A percentile compares a stretch with the other conserved stretches of the same genome.
These are phyloP conservation scores for Donacobius atricapilla DNA, from an alignment of 2,113 vertebrate genomes.

Conservation along the genomic window DNA sequence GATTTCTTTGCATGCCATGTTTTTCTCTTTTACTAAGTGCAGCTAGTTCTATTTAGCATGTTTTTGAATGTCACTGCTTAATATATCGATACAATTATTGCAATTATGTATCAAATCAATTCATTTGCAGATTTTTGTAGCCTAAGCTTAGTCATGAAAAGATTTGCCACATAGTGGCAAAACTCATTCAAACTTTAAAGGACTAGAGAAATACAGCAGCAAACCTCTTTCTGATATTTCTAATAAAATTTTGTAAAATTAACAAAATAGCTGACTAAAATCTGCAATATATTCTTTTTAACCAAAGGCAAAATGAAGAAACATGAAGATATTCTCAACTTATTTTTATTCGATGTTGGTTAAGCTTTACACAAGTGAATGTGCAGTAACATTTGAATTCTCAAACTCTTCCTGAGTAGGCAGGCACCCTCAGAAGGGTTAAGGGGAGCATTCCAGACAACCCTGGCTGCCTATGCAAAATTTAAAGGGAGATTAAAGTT, in stretches of 20 bases:
- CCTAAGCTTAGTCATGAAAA: background rate
- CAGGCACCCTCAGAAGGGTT: background rate
- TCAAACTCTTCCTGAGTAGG: background rate
- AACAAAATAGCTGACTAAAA: background rate
- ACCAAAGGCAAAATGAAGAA: background rate
- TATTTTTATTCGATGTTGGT: background rate
- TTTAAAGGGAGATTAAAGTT: background rate
- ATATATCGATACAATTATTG: background rate
- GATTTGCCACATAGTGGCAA: background rate
- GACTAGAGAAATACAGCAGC: background rate
- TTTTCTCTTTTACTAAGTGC: background rate
- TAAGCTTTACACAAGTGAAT: background rate
- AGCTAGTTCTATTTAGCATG: rapidly evolving
- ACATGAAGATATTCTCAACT: background rate
- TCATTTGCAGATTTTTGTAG: background rate
- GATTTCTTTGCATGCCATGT: background rate
- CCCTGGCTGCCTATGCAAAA: rapidly evolving
- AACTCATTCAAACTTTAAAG: background rate
- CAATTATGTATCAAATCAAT: background rate
- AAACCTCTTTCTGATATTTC: background rate
- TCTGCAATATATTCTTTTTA: background rate
- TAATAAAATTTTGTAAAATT: background rate
- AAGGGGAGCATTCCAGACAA: background rate
- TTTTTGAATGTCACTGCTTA: background rate
- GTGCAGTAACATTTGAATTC: background rate